Evolutionary conservation across 2,797 vertebrate genomes (phyloP).

Genomic region (Selene dorsalis): DNA sequence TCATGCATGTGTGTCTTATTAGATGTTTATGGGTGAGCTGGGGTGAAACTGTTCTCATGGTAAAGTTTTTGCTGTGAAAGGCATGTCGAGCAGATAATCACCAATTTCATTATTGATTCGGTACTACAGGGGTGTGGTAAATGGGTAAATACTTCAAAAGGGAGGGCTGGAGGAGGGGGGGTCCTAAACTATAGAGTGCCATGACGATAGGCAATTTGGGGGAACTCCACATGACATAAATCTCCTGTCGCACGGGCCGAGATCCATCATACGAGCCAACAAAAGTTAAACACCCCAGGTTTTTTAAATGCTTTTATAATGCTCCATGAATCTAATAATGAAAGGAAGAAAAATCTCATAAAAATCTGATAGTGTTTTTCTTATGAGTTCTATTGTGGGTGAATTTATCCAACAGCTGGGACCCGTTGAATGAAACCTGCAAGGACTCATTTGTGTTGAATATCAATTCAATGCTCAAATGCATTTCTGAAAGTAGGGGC

Average conservation of each 20-base stretch:
- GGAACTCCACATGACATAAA: neutral
- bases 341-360: slow-evolving; percentile 43
- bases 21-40: slow-evolving; percentile 42
- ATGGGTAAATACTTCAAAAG: neutral
- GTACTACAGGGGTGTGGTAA: accelerated
- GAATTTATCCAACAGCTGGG: slow-evolving; percentile 75
- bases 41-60: slow-evolving; percentile 17
- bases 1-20: slow-evolving; percentile 6
- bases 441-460: slow-evolving; percentile 80
- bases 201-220: neutral
- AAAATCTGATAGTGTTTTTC: slow-evolving; percentile 65
- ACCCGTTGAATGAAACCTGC: slow-evolving; percentile 70
- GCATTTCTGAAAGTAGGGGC: slow-evolving; percentile 76
- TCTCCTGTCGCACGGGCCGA: neutral
- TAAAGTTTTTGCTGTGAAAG: slow-evolving; percentile 10
- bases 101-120: slow-evolving; percentile 21
- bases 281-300: slow-evolving; percentile 26
- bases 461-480: slow-evolving; percentile 82
- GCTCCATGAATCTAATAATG: slow-evolving; percentile 47
- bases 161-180: too few species aligned
- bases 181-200: neutral
- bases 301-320: slow-evolving; percentile 36
- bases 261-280: neutral
- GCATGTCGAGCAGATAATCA: slow-evolving; percentile 26
- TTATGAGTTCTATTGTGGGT: slow-evolving; percentile 51